Evolutionary conservation across 2,113 vertebrate species (phyloP).

Genomic region (Spea bombifrons): DNA sequence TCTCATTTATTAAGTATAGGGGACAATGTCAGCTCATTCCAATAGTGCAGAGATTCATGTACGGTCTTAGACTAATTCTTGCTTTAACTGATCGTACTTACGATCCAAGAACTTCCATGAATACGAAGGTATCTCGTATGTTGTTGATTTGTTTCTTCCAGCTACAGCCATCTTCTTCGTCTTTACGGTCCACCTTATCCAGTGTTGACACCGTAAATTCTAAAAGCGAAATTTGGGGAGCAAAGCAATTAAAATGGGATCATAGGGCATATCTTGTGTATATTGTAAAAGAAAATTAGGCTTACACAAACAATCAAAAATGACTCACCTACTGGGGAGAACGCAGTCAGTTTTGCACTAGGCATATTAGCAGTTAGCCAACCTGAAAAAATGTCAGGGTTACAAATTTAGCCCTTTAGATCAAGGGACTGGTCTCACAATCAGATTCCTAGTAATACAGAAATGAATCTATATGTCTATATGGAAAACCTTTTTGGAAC

Average conservation of each 20-base stretch:
- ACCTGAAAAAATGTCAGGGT: slow-evolving; percentile 19
- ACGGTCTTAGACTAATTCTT: too few species aligned
- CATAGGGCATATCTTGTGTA: not conserved
- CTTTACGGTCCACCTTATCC: slow-evolving; percentile 79
- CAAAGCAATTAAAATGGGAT: too few species aligned
- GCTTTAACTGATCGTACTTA: slow-evolving; percentile 65
- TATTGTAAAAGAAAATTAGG: too few species aligned
- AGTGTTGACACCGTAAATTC: slow-evolving; percentile 67
- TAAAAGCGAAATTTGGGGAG: slow-evolving; percentile 33
- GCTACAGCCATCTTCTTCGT: slow-evolving; percentile 69
- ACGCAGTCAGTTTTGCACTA: slow-evolving; percentile 44
- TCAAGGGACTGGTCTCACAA: too few species aligned
- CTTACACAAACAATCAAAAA: not conserved
- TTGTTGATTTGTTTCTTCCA: slow-evolving; percentile 89
- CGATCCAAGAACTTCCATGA: slow-evolving; percentile 88
- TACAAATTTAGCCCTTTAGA: too few species aligned
- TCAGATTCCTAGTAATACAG: too few species aligned
- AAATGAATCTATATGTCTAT: too few species aligned
- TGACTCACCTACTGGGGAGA: slow-evolving; percentile 44
- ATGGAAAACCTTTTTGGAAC: too few species aligned
- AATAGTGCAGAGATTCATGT: too few species aligned
- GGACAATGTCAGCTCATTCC: too few species aligned
- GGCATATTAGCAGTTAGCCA: slow-evolving; percentile 38
- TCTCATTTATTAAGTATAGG: too few species aligned
- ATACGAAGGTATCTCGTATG: slow-evolving; percentile 87